Conservation (phyloP, 2,888 invertebrate species). For the Panorpa germanica region DNA sequence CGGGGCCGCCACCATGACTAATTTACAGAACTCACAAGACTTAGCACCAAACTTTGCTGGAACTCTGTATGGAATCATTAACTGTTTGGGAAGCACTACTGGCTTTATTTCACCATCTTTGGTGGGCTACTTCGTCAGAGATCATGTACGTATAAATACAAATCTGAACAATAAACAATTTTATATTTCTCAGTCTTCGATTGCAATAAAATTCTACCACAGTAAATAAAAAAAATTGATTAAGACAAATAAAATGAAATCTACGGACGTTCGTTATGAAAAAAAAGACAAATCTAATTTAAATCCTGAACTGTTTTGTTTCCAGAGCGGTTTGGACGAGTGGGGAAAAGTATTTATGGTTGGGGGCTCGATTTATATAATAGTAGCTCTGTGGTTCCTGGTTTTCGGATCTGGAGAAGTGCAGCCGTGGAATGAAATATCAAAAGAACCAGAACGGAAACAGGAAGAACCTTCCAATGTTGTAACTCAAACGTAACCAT, state of each 20-base stretch:
- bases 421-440: constrained; percentile 57
- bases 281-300: too few relatives aligned
- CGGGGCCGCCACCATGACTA: constrained; percentile 39
- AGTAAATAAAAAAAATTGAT: too few relatives aligned
- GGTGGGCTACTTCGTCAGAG: constrained; percentile 38
- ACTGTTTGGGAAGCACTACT: constrained; percentile 47
- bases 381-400: constrained; percentile 47
- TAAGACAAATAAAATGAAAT: too few relatives aligned
- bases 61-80: constrained; percentile 52
- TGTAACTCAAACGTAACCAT: too few relatives aligned
- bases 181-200: too few relatives aligned
- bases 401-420: constrained; percentile 50
- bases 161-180: too few relatives aligned
- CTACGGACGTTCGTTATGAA: too few relatives aligned
- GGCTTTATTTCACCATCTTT: constrained; percentile 52
- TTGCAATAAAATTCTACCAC: too few relatives aligned
- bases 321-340: constrained; percentile 55
- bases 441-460: too few relatives aligned
- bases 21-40: constrained; percentile 45
- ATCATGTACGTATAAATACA: constrained; percentile 24
- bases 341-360: constrained; percentile 59
- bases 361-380: constrained; percentile 47
- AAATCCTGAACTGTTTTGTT: constrained; percentile 12
- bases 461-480: too few relatives aligned
- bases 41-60: constrained; percentile 56